Evolutionary conservation across 2,888 invertebrate species (phyloP), one percentile per base, ranked within the genome.

Genomic region (Synergus laeviventris): DNA sequence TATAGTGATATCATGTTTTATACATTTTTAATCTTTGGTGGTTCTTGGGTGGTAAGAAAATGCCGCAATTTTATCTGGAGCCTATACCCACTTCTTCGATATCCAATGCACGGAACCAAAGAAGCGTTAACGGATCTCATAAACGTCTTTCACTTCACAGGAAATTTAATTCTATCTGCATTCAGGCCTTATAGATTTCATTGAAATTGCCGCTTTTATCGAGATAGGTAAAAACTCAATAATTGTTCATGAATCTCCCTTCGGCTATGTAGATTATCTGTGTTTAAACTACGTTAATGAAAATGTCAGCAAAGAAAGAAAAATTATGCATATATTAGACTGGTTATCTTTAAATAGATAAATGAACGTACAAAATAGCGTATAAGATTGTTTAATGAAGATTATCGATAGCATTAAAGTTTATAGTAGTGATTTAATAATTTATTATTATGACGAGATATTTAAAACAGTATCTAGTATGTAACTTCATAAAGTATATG

Each of bases 141-240:
- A 66, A 66, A 66, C 45, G 66, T 66, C 66, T 42, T 45, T 66
- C 45, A 24, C 9, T 66, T 45, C 24, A 45, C 18, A 66, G 21
- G 45, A 66, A 21, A 66, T 66, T 45, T 66, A 42, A 66, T 66
- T 66, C 64, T 66, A 42, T 42, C 24, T 36, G n/a, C n/a, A 45
- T 70, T 31, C 11, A 49, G n/a, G 45, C 31, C 45, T 49, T 9
- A 49, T 12, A 49, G 12, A 36, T 49, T 49, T 70, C n/a, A 49
- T 36, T 70, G 5, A 24, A 59, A 31, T 49, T n/a, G 24, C 45
- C 31, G 11, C 9, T 45, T 70, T 31, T 18, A 70, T 70, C 45
- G 31, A 21, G 9, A n/a, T 70, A 45, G 64, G 64, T 9, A 66
- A 66, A 45, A 56, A 24, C 8, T 24, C 24, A 24, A 31, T 49